Base-by-base conservation (phyloP, 2,113 vertebrate genomes). In the Deroptyus accipitrinus region DNA sequence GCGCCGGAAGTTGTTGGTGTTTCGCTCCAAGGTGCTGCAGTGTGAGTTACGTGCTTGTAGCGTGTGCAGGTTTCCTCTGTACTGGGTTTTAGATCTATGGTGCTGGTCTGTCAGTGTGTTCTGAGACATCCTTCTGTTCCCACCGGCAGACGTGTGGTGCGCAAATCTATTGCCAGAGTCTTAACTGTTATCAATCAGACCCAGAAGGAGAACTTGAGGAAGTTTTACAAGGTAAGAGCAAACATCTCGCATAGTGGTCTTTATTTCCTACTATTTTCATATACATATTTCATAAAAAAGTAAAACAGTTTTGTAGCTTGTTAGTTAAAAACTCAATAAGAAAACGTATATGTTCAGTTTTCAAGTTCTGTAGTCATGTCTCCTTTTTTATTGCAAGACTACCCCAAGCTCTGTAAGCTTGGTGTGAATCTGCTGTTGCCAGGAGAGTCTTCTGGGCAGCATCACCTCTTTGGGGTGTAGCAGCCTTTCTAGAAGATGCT, bases 171-270 rank as follows among this genome's bases (percentile, higher is more conserved):
- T 3, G 99, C 99, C 96, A 98, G 99, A 80, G 99, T 99, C 42
- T 92, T 99, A 67, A 99, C 99, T 7, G 99, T 99, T 44, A 99
- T 99, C 97, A 99, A 99, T 96, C 99, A 99, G 98, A 99, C 99
- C 15, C 99, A 99, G 97, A 99, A 99, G 69, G 99, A 99, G 97
- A 99, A 99, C 92, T 96, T 99, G 97, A 98, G 99, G 96, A 99
- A 99, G 85, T 99, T 99, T 94, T 99, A 99, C 96, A 99, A 99
- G 98, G 99, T 99, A 84, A 98, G 97, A 57, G 8, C 10, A 19
- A 8, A 7, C 2, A 0, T 7, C 9, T 42, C 30, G 1, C 1
- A 0, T 2, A 8, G 19, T 1, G 8, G 4, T 18, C 8, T 22
- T 4, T 17, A 3, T 3, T 6, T 74, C 8, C 9, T 33, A 1